These are phyloP conservation scores for Halictus quadricinctus DNA, from an alignment of 2,888 invertebrate species.

Conservation along the genomic window DNA sequence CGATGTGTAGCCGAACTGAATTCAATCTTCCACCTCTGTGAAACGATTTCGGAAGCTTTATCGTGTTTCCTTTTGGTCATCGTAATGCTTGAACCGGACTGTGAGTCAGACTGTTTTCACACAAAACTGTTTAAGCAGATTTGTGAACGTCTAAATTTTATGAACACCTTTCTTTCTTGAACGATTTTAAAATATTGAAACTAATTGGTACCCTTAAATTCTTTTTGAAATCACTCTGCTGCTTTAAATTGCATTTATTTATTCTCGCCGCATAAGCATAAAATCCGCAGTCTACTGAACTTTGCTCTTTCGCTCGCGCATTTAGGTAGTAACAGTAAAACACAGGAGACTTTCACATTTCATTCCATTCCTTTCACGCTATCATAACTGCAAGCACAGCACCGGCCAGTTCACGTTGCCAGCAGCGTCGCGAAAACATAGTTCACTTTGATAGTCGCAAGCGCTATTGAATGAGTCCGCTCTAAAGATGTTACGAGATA, in stretches of 20 bases:
- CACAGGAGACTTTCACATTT: neutral
- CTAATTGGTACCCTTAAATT: no score
- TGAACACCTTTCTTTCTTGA: neutral
- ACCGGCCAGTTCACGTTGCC: neutral
- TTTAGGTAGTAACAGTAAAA: neutral
- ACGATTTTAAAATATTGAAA: neutral
- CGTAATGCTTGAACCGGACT: neutral
- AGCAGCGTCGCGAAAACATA: neutral
- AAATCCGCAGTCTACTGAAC: neutral
- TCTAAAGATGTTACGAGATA: constrained; percentile 35
- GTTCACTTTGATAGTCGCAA: neutral
- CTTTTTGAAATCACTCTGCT: neutral
- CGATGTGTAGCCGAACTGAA: neutral
- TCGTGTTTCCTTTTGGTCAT: neutral
- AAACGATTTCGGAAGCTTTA: neutral
- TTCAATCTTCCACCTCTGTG: neutral
- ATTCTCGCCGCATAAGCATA: neutral
- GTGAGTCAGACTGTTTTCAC: no score
- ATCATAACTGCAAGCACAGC: neutral
- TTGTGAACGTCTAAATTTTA: neutral
- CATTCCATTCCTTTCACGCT: neutral
- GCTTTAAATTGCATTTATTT: neutral
- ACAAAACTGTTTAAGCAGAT: neutral
- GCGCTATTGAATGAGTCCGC: constrained; percentile 21
- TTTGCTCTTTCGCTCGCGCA: neutral